Evolutionary conservation across 2,113 vertebrate species (phyloP).

Genomic region (Corythornis madagascariensis): DNA sequence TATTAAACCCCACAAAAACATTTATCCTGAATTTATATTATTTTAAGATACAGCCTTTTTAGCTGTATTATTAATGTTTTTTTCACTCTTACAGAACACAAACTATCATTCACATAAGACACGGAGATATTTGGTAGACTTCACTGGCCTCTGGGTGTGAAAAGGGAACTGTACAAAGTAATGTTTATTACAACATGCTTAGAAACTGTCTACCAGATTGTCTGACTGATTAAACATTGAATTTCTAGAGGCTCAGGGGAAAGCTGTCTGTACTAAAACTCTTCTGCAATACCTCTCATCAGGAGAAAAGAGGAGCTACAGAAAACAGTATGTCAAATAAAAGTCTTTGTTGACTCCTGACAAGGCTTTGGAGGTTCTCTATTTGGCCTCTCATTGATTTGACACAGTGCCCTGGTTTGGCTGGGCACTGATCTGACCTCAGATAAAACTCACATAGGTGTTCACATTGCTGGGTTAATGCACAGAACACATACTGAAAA

Average conservation of each 20-base stretch:
- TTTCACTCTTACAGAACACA: not conserved
- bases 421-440: not conserved
- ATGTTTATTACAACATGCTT: not conserved
- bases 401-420: not conserved
- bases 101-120: not conserved
- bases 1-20: not conserved
- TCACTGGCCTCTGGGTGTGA: not conserved
- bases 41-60: not conserved
- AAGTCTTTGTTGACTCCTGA: not conserved
- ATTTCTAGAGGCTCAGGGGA: not conserved
- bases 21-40: not conserved
- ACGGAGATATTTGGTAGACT: not conserved
- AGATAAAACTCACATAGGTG: not conserved
- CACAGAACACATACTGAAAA: not conserved
- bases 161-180: not conserved
- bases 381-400: not conserved
- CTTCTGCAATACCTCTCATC: not conserved
- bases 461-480: not conserved
- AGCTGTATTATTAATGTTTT: not conserved
- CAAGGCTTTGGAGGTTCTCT: not conserved
- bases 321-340: not conserved
- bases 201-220: not conserved
- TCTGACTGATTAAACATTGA: not conserved
- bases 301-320: not conserved
- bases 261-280: not conserved